Conservation (phyloP, 2,888 invertebrate genomes). For the Andrena bicolor region DNA sequence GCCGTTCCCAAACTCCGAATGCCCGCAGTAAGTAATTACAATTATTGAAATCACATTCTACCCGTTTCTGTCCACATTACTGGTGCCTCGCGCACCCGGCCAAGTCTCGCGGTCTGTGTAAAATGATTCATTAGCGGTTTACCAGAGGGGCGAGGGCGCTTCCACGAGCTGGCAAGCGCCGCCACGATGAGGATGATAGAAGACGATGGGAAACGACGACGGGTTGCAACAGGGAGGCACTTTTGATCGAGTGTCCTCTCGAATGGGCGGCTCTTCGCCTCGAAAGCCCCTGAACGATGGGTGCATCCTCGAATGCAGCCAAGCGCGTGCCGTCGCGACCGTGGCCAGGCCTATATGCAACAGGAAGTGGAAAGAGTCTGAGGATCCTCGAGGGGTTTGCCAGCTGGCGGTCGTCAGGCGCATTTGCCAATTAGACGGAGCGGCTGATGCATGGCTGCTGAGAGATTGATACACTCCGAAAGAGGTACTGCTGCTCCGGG, state of each 20-base stretch:
- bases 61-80: no score
- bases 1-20: no score
- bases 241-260: conserved; percentile 80
- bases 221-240: conserved; percentile 77
- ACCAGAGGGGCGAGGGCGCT: neutral
- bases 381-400: conserved; percentile 31
- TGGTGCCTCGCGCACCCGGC: no score
- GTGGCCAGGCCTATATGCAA: conserved; percentile 47
- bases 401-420: neutral
- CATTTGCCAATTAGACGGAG: conserved; percentile 8
- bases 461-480: neutral
- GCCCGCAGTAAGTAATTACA: no score
- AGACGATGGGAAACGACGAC: neutral
- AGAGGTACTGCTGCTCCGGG: neutral
- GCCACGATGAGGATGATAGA: neutral
- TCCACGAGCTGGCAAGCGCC: neutral
- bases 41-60: no score
- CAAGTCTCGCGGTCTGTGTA: no score
- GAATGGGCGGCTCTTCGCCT: conserved; percentile 71
- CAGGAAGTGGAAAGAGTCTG: conserved; percentile 29
- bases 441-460: neutral
- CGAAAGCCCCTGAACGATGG: conserved; percentile 71
- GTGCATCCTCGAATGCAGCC: conserved; percentile 26
- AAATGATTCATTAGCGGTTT: neutral
- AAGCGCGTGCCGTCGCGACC: conserved; percentile 10